phyloP scores from a whole-genome alignment of 2,797 vertebrate species.

The Hyperoplus immaculatus region DNA sequence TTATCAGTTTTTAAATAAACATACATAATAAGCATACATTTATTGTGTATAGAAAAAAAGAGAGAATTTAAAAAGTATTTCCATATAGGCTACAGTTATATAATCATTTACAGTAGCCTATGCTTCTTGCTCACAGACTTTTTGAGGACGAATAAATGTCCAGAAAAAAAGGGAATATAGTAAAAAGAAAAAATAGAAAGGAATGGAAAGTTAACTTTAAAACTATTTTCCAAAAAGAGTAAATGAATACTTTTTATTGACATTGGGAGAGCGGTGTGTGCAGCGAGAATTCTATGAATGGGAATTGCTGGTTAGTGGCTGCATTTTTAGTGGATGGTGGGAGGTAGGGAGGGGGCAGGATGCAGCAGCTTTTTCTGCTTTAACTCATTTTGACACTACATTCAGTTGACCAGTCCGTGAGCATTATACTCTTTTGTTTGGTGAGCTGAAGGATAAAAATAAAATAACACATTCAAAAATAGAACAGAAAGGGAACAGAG shows the following conservation, averaged over 20 bases:
- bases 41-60: too few species aligned
- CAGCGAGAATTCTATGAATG: background rate
- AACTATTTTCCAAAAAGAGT: rapidly evolving
- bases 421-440: background rate
- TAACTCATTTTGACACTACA: background rate
- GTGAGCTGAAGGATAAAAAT: background rate
- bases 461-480: background rate
- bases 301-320: background rate
- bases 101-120: too few species aligned
- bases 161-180: too few species aligned
- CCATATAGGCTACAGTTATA: too few species aligned
- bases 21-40: too few species aligned
- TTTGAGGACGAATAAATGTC: too few species aligned
- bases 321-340: background rate
- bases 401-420: background rate
- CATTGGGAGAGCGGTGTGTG: background rate
- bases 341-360: background rate
- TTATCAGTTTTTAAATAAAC: too few species aligned
- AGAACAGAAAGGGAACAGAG: background rate
- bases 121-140: too few species aligned
- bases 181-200: too few species aligned
- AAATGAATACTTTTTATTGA: too few species aligned
- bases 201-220: background rate
- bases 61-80: too few species aligned
- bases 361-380: background rate